A percentile compares a stretch with the other conserved stretches of the same genome.
phyloP scores from a whole-genome alignment of 2,888 invertebrate species.

The Cheilosia variabilis region DNA sequence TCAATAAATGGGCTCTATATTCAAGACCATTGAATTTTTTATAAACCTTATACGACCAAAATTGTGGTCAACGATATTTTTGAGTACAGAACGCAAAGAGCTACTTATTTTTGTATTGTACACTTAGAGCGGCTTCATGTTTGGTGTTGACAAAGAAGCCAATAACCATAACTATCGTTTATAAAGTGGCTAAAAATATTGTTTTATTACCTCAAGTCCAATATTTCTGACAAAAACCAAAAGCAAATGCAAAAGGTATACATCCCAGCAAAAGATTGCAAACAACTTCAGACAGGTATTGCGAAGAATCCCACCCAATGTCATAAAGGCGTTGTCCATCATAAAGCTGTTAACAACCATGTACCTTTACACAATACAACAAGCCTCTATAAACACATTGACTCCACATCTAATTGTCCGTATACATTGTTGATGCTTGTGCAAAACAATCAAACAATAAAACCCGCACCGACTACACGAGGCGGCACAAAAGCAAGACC shows the following conservation, averaged over 20 bases:
- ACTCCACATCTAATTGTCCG: background rate
- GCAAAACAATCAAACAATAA: slow-evolving; percentile 14
- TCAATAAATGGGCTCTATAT: too few species aligned
- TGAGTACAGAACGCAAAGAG: too few species aligned
- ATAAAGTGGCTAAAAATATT: too few species aligned
- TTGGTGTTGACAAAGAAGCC: too few species aligned
- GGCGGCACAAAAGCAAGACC: slow-evolving; percentile 19
- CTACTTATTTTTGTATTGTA: too few species aligned
- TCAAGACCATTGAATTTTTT: too few species aligned
- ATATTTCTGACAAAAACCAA: background rate
- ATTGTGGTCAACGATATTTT: too few species aligned
- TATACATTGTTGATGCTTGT: slow-evolving; percentile 5
- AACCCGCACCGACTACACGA: background rate
- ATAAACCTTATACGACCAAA: too few species aligned
- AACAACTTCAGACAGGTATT: background rate
- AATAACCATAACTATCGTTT: too few species aligned
- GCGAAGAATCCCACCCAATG: background rate
- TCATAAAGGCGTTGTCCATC: slow-evolving; percentile 36
- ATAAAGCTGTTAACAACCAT: slow-evolving; percentile 1
- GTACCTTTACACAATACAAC: slow-evolving; percentile 1
- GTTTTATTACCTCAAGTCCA: too few species aligned
- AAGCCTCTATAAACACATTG: background rate
- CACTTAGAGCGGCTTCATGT: too few species aligned
- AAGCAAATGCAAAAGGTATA: background rate
- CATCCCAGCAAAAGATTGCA: background rate